phyloP scores from a whole-genome alignment of 2,113 vertebrate species.

The Centropristis striata region DNA sequence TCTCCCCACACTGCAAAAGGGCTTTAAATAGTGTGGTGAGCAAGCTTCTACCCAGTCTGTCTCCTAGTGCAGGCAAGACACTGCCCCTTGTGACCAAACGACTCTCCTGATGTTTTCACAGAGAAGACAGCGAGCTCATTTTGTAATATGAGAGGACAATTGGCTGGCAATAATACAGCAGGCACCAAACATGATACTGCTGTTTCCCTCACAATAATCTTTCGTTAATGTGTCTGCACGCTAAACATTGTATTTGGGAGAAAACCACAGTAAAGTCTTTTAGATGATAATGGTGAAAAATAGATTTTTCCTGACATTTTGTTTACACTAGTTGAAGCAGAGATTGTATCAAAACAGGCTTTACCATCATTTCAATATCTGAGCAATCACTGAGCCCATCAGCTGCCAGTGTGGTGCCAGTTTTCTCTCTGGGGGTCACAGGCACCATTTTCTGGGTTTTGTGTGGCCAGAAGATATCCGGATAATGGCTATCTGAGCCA shows the following conservation, averaged over 20 bases:
- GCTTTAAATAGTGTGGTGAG: constrained; percentile 71
- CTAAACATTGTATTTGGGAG: background rate
- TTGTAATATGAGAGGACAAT: constrained; percentile 63
- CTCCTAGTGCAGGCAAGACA: constrained; percentile 59
- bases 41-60: constrained; percentile 37
- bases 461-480: too few species aligned
- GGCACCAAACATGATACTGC: constrained; percentile 23
- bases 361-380: background rate
- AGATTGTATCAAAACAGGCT: background rate
- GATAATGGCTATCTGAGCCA: too few species aligned
- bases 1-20: constrained; percentile 33
- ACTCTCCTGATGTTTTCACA: constrained; percentile 44
- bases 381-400: too few species aligned
- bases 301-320: background rate
- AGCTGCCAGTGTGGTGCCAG: too few species aligned
- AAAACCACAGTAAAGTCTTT: background rate
- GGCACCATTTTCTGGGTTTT: too few species aligned
- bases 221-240: constrained; percentile 20
- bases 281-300: background rate
- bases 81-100: constrained; percentile 68
- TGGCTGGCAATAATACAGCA: constrained; percentile 28
- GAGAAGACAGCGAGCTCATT: constrained; percentile 15
- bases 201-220: background rate
- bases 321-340: background rate
- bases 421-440: too few species aligned